Base-by-base conservation (phyloP, 2,797 vertebrate genomes). In the Thunnus albacares region DNA sequence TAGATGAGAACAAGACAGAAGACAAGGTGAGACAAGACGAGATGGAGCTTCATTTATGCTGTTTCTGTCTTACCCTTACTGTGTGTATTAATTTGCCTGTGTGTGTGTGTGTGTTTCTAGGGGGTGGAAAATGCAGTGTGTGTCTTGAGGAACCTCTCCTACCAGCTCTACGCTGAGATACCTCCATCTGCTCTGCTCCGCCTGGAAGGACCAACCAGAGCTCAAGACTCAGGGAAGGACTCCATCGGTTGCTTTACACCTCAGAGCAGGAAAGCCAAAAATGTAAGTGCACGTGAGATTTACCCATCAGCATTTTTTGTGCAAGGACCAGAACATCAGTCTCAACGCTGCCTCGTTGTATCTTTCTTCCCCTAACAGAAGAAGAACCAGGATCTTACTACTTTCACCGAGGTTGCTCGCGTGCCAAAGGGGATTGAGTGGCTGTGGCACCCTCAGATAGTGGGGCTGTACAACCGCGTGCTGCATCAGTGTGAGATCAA, bases 81-180 rank as follows among this genome's bases (percentile, higher is more conserved):
- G 33, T 75, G 33, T 71, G 24, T 74, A 45, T 80, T 74, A 1
- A 74, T 68, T 12, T 66, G 30, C 75, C 5, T 49, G 1, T 75
- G 38, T 81, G 33, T 79, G 12, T 63, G 28, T 30, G 28, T 67
- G 15, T 82, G 6, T 82, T 66, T 69, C 35, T 79, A 99, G 98
- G 98, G 97, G 0, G 96, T 98, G 88, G 98, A 99, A 93, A 99
- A 99, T 0, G 89, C 96, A 0, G 92, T 97, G 79, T 99, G 98
- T 3, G 95, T 98, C 72, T 83, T 99, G 90, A 96, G 98, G 87
- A 99, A 99, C 95, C 95, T 99, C 89, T 99, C 98, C 82, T 99
- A 95, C 92, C 97, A 98, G 76, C 90, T 99, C 41, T 99, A 99
- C 6, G 84, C 74, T 0, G 98, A 99, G 92, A 95, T 99, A 79